Base-by-base conservation (phyloP, 2,888 invertebrate species). In the Mystacides longicornis region DNA sequence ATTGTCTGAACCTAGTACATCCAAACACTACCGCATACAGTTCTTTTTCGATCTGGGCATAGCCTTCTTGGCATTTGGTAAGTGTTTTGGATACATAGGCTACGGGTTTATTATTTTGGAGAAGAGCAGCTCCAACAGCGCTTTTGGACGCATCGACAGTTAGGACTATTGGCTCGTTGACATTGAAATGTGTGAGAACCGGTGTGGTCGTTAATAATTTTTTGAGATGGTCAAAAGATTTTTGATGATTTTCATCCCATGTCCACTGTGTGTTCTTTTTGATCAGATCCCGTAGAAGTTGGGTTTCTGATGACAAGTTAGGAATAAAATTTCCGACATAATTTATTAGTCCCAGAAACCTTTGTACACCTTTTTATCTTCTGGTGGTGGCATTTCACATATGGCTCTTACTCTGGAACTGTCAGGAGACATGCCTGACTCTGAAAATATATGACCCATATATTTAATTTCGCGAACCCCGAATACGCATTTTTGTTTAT, bases 11-110 rank as follows among this genome's bases (percentile, higher is more conserved):
- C 46, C 60, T 62, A 22, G 59, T 51, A 56, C 63, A 63, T 3
- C 60, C 65, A 60, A 64, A 66, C 20, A 59, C 31, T n/a, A 64
- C 63, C n/a, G n/a, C n/a, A n/a, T n/a, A n/a, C n/a, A n/a, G n/a
- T n/a, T n/a, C n/a, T n/a, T n/a, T n/a, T n/a, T n/a, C n/a, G n/a
- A n/a, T n/a, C n/a, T n/a, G n/a, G n/a, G n/a, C n/a, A n/a, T n/a
- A n/a, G n/a, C n/a, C n/a, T n/a, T n/a, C n/a, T n/a, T n/a, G n/a
- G n/a, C n/a, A n/a, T n/a, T n/a, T n/a, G n/a, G n/a, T n/a, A 22
- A 65, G 46, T 20, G 59, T 49, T 47, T 61, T 59, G 7, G 65
- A 66, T 3, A 63, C 64, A 62, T 61, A 66, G 4, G 58, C 62
- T 19, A 65, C 55, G 11, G 67, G 64, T 48, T 61, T 48, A 11